phyloP scores from a whole-genome alignment of 2,797 vertebrate genomes.

The Synanceia verrucosa region DNA sequence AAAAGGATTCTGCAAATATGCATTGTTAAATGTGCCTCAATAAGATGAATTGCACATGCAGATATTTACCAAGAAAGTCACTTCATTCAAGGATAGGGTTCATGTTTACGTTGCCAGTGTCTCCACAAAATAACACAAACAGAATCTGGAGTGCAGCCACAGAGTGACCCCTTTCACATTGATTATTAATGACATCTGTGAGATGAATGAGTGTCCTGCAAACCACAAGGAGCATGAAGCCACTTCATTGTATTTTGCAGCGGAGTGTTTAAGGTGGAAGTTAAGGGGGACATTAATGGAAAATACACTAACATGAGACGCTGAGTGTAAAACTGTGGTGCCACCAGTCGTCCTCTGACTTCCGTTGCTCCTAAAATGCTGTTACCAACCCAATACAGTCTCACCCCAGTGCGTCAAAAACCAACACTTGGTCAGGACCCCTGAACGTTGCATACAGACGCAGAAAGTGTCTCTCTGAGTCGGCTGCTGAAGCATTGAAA shows the following conservation, averaged over 20 bases:
- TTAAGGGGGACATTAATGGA: not conserved
- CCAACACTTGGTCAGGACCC: too few relatives aligned
- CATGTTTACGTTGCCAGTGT: not conserved
- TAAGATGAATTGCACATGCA: not conserved
- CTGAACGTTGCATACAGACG: too few relatives aligned
- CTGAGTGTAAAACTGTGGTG: too few relatives aligned
- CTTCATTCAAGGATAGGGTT: not conserved
- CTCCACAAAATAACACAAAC: not conserved
- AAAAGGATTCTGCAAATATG: not conserved
- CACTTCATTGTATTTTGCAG: not conserved
- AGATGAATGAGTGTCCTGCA: conserved; percentile 21
- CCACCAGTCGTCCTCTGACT: too few relatives aligned
- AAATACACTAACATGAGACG: too few relatives aligned
- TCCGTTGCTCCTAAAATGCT: too few relatives aligned
- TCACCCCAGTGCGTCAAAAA: too few relatives aligned
- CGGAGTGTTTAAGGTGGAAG: not conserved
- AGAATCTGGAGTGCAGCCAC: not conserved
- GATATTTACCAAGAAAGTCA: not conserved
- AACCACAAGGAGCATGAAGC: not conserved
- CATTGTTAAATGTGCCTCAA: not conserved
- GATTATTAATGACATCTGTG: not conserved
- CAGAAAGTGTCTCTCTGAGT: too few relatives aligned
- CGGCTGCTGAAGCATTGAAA: too few relatives aligned
- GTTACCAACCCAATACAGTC: too few relatives aligned
- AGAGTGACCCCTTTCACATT: conserved; percentile 5